A percentile compares a stretch with the other conserved stretches of the same genome.
Conservation (phyloP, 1,140 invertebrate species). For the Pogonognathellus flavescens region DNA sequence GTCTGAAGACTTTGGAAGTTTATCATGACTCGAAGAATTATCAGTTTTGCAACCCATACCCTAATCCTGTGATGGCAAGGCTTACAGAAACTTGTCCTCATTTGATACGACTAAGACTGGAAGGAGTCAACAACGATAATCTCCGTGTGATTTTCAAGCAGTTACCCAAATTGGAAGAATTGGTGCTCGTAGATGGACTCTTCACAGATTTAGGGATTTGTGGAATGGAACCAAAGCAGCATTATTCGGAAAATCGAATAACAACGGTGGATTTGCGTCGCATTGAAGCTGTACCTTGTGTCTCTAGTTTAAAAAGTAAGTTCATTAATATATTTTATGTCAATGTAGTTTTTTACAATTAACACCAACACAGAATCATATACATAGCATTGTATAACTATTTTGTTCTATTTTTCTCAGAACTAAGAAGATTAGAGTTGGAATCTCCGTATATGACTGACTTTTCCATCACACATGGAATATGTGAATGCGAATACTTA, state of each 20-base stretch:
- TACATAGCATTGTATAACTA: too few relatives aligned
- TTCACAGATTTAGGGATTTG: constrained; percentile 38
- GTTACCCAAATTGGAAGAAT: constrained; percentile 26
- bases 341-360: too few relatives aligned
- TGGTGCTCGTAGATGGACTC: constrained; percentile 13
- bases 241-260: neutral
- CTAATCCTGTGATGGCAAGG: constrained; percentile 25
- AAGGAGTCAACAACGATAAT: constrained; percentile 37
- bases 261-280: neutral
- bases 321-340: too few relatives aligned
- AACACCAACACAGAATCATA: too few relatives aligned
- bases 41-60: constrained; percentile 11
- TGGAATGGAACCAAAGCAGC: constrained; percentile 20
- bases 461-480: constrained; percentile 24
- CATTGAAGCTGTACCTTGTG: neutral
- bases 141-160: constrained; percentile 17
- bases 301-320: constrained; percentile 37
- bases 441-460: constrained; percentile 39
- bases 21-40: constrained; percentile 22
- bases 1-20: constrained; percentile 34
- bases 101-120: constrained; percentile 41
- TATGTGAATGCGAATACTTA: constrained; percentile 19
- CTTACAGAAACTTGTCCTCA: constrained; percentile 32
- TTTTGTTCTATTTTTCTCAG: neutral
- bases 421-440: constrained; percentile 27